Evolutionary conservation across 2,888 invertebrate genomes (phyloP), one percentile per base, ranked within the genome.

Genomic region (Notocelia uddmanniana): DNA sequence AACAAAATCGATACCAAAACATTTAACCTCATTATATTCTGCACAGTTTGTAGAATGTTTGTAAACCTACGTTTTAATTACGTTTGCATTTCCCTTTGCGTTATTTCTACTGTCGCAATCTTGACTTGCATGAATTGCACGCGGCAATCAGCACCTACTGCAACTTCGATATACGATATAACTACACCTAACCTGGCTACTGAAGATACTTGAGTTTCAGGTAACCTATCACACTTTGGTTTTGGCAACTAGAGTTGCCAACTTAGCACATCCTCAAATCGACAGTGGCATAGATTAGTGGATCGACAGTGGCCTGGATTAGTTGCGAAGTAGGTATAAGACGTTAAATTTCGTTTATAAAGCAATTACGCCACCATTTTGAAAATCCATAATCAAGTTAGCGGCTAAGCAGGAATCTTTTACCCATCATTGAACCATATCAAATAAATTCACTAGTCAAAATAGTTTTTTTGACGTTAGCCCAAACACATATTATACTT

Each of bases 91-190:
- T 59, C 58, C 52, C 31, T 52, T 58, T 2, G n/a, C 23, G 21
- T 37, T 26, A 41, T 54, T 71, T 66, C 59, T 70, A 50, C 26
- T 52, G 50, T 59, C 57, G 37, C 50, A 59, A 58, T 70, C 50
- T 45, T 66, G 26, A 70, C 37, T 58, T 52, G 64, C 45, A 71
- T 68, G 52, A 37, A n/a, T 26, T 45, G 45, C 6, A 45, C 34
- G 13, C 8, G n/a, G 6, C 34, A 11, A 1, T 58, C 21, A 41
- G 9, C n/a, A n/a, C n/a, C 45, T 45, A 64, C 59, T 26, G 41
- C 26, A 60, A 52, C 37, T 59, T 37, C 23, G 11, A 34, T 48
- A 63, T 23, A 69, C 1, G 15, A 6, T 15, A 10, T 8, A 37
- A 11, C 10, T 37, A 52, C 48, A 31, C 8, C 19, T 31, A 63